These are phyloP conservation scores for Aulostomus chinensis DNA, from an alignment of 2,797 vertebrate species.

Conservation along the genomic window DNA sequence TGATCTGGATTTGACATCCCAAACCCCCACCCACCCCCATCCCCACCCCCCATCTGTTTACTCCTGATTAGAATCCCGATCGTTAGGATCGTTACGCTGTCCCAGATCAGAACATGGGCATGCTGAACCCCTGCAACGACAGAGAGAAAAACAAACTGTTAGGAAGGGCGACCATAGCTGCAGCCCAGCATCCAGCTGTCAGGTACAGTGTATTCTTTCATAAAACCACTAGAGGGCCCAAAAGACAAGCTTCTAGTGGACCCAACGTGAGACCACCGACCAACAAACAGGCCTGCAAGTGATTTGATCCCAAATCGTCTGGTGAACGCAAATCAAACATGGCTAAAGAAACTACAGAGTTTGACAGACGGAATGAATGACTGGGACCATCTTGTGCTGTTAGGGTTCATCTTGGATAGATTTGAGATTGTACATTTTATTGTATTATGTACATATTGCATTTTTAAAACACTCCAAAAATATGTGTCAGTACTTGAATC, in stretches of 20 bases:
- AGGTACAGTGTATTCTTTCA: background rate
- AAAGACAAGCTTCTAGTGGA: background rate
- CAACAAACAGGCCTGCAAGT: background rate
- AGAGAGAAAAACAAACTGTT: constrained; percentile 19
- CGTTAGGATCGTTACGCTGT: constrained; percentile 27
- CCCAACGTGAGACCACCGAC: background rate
- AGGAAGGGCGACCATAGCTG: background rate
- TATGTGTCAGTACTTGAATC: too few relatives aligned
- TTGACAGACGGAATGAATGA: too few relatives aligned
- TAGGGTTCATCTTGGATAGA: too few relatives aligned
- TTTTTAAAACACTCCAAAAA: too few relatives aligned
- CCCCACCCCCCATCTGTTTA: constrained; percentile 11
- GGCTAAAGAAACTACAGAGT: too few relatives aligned
- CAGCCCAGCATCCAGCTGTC: background rate
- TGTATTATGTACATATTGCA: too few relatives aligned
- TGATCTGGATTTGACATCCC: constrained; percentile 35
- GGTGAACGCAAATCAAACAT: too few relatives aligned
- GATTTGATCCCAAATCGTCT: too few relatives aligned
- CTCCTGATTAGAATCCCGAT: constrained; percentile 48
- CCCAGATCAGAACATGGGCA: constrained; percentile 97
- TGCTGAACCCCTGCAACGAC: constrained; percentile 90
- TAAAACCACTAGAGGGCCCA: background rate
- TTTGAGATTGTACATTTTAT: too few relatives aligned
- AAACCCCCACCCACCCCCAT: background rate
- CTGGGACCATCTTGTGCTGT: too few relatives aligned